Conservation (phyloP, 2,888 invertebrate genomes). For the Pyrrhosoma nymphula region DNA sequence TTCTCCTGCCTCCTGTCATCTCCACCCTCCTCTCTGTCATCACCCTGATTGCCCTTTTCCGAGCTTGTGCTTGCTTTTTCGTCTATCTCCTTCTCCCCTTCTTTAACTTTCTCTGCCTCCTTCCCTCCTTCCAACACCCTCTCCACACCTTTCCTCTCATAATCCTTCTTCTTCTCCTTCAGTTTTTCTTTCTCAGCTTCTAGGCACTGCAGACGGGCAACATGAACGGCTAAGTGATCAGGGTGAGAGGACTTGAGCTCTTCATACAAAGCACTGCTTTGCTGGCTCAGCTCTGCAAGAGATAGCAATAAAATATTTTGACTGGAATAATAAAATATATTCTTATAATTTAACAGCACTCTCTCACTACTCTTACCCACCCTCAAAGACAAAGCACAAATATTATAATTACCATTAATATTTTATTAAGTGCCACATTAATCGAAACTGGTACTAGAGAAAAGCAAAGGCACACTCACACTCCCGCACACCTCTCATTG, state of each 20-base stretch:
- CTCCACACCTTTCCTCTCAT: background rate
- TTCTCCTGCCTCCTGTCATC: constrained; percentile 41
- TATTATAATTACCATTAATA: too few relatives aligned
- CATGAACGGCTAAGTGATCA: constrained; percentile 87
- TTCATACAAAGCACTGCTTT: constrained; percentile 86
- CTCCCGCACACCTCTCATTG: too few relatives aligned
- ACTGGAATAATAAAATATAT: background rate
- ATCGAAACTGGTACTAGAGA: too few relatives aligned
- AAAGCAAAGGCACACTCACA: too few relatives aligned
- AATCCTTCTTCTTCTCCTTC: constrained; percentile 76
- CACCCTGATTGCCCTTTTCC: constrained; percentile 46
- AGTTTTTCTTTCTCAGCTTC: constrained; percentile 82
- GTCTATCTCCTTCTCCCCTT: constrained; percentile 69
- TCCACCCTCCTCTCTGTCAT: background rate
- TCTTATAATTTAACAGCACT: background rate
- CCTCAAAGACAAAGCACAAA: too few relatives aligned
- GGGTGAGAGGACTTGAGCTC: constrained; percentile 86
- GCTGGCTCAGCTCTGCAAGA: constrained; percentile 81
- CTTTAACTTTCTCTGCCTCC: constrained; percentile 60
- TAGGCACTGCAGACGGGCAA: constrained; percentile 88
- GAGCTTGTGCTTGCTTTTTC: constrained; percentile 44
- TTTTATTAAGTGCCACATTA: too few relatives aligned
- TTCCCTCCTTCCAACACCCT: constrained; percentile 37
- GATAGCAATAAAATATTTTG: constrained; percentile 22
- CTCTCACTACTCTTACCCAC: too few relatives aligned